These are phyloP conservation scores for Lacerta agilis DNA, from an alignment of 2,797 vertebrate species.

Conservation along the genomic window DNA sequence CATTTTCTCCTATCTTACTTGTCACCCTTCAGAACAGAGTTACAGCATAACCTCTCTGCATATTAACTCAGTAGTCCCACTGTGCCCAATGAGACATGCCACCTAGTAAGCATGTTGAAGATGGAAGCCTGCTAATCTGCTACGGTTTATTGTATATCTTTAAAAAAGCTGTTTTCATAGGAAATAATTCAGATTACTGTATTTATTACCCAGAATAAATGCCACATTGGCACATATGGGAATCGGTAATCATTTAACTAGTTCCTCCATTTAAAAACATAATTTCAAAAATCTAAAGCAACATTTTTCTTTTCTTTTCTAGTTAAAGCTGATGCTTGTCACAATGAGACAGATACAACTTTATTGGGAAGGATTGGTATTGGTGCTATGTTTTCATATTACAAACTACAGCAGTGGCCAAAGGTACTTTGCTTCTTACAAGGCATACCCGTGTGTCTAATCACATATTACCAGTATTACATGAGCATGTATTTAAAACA, in stretches of 20 bases:
- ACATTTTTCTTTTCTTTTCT: constrained; percentile 44
- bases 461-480: too few relatives aligned
- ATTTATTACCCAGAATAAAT: background rate
- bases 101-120: too few relatives aligned
- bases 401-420: constrained; percentile 86
- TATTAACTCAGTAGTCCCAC: background rate
- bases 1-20: background rate
- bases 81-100: background rate
- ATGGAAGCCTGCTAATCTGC: too few relatives aligned
- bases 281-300: background rate
- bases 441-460: too few relatives aligned
- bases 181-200: too few relatives aligned
- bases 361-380: constrained; percentile 90
- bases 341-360: constrained; percentile 74
- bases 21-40: background rate
- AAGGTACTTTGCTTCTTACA: constrained; percentile 82
- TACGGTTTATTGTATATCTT: background rate
- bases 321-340: constrained; percentile 75
- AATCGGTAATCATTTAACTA: background rate
- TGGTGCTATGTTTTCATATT: constrained; percentile 87
- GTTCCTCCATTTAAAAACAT: background rate
- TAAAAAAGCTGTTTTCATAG: background rate
- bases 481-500: background rate
- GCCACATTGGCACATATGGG: background rate
- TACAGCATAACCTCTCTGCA: background rate